A percentile compares a stretch with the other conserved stretches of the same genome.
Conservation (phyloP, 1,140 invertebrate species). For the Cyphomyrmex costatus region DNA sequence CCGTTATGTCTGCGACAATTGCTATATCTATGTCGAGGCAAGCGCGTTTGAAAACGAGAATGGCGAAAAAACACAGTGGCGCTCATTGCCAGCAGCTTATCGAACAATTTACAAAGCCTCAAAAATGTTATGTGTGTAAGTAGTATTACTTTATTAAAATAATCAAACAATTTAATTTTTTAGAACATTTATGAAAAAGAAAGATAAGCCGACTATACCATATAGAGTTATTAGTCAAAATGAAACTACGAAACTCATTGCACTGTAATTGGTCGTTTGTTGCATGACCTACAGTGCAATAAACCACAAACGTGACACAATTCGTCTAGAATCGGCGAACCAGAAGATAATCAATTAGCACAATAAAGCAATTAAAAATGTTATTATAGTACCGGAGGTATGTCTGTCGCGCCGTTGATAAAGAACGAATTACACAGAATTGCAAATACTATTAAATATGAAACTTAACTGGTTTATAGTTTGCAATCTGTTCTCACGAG, state of each 20-base stretch:
- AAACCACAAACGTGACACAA: constrained; percentile 43
- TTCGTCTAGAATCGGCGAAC: constrained; percentile 20
- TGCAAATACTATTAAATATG: constrained; percentile 1
- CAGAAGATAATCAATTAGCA: constrained; percentile 77
- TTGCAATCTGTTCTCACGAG: too few relatives aligned
- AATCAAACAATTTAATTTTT: not conserved
- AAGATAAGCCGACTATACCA: not conserved
- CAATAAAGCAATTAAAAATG: constrained; percentile 78
- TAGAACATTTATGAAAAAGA: not conserved
- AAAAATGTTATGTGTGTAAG: not conserved
- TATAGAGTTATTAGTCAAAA: not conserved
- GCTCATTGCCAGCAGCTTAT: not conserved
- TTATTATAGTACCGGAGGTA: constrained; percentile 65
- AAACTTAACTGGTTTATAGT: not conserved
- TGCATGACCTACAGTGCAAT: constrained; percentile 30
- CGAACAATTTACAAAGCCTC: too few relatives aligned
- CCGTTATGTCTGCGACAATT: constrained; percentile 18
- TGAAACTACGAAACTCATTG: constrained; percentile 3
- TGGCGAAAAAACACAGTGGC: not conserved
- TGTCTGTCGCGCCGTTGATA: constrained; percentile 34
- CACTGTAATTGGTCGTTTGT: constrained; percentile 42
- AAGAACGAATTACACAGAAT: constrained; percentile 10
- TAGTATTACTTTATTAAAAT: not conserved
- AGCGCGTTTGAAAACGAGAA: constrained; percentile 19
- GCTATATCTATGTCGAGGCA: not conserved